Base-by-base conservation (phyloP, 2,113 vertebrate genomes). In the Austrofundulus limnaeus region DNA sequence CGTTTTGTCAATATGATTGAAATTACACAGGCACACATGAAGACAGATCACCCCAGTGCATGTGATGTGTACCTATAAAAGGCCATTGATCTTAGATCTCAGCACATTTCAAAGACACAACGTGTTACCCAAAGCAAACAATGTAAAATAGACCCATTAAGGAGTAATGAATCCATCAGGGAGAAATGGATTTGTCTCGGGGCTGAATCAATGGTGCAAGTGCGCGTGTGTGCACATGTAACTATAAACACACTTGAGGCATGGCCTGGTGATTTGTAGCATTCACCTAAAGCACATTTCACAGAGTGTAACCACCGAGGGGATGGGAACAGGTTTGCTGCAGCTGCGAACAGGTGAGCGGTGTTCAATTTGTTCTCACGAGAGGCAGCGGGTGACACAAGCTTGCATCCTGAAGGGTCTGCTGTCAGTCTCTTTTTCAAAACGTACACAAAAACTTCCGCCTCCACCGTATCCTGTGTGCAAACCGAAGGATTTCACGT, bases 81-180 rank as follows among this genome's bases (percentile, higher is more conserved):
- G 60, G 1, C 70, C 85, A 91, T 92, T 87, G 88, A 91, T 92
- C 90, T 89, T 80, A 77, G 84, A 84, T 86, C 89, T 89, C 86
- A 83, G 91, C 74, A 59, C 85, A 88, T 89, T 86, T 78, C 74
- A 83, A 83, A 90, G 89, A 90, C 85, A 85, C 77, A 74, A 62
- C 66, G 77, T 81, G 86, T 90, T 90, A 90, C 87, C 73, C 76
- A 90, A 90, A 89, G 88, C 87, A 92, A 92, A 93, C 87, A 92
- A 91, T 92, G 92, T 91, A 92, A 93, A 93, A 92, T 91, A 91
- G 87, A 67, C 87, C 90, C 89, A 93, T 93, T 93, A 93, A 89
- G 87, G 61, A 83, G 82, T 90, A 93, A 92, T 92, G 90, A 92
- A 92, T 91, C 91, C 89, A 93, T 92, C 90, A 91, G 78, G 68